phyloP scores from a whole-genome alignment of 92 coral and sea anemone genomes.

The Phenganax marumi region DNA sequence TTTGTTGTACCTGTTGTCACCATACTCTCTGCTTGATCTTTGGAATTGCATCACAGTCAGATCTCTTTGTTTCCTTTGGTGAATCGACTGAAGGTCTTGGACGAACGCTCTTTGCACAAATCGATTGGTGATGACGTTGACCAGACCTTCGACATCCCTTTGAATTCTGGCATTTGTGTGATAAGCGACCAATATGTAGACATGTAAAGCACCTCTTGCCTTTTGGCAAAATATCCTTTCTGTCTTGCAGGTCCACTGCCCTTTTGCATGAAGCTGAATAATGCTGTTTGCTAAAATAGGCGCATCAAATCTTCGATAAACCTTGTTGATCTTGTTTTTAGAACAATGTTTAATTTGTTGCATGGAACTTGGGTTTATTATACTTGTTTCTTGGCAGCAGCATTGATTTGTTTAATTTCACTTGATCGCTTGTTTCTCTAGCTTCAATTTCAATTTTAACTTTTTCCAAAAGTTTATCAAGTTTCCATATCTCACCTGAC shows the following conservation, averaged over 20 bases:
- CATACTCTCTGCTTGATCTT: not conserved
- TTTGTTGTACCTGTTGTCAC: not conserved
- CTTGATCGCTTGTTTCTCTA: conserved; percentile 39
- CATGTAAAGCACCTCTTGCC: conserved; percentile 27
- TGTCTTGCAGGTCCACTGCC: not conserved
- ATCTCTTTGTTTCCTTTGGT: not conserved
- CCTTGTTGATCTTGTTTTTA: conserved; percentile 9
- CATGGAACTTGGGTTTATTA: not conserved
- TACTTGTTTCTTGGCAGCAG: too few relatives aligned
- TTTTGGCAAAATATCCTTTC: conserved; percentile 10
- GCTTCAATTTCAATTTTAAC: conserved; percentile 23
- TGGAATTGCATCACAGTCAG: not conserved
- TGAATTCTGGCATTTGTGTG: conserved; percentile 9
- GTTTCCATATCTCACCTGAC: conserved; percentile 21
- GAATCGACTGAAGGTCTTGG: not conserved
- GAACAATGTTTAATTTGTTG: conserved; percentile 2
- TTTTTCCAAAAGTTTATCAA: conserved; percentile 33
- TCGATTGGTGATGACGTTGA: not conserved
- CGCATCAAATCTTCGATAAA: conserved; percentile 4
- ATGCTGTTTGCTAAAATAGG: conserved; percentile 14
- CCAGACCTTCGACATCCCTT: conserved; percentile 15
- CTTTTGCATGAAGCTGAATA: conserved; percentile 10
- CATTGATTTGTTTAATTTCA: conserved; percentile 13
- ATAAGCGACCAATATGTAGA: conserved; percentile 6
- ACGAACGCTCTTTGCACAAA: not conserved